phyloP scores from a whole-genome alignment of 2,113 vertebrate species.

The Collichthys lucidus region DNA sequence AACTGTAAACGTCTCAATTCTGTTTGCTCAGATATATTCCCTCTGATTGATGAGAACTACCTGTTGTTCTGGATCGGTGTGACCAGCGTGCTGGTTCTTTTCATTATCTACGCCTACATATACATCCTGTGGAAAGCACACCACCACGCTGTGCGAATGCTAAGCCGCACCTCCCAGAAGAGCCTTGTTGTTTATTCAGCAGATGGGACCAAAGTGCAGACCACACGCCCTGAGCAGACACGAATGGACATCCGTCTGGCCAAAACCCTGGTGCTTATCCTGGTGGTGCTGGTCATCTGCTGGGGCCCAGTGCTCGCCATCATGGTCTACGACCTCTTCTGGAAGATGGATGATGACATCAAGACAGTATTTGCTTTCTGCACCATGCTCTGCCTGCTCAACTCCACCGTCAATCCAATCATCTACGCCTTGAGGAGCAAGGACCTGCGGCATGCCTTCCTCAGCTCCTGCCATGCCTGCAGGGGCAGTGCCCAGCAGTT shows the following conservation, averaged over 20 bases:
- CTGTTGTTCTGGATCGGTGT: conserved; percentile 99
- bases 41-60: conserved; percentile 96
- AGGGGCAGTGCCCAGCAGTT: conserved; percentile 91
- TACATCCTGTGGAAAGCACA: conserved; percentile 99
- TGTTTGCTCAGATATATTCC: conserved; percentile 97
- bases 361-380: conserved; percentile 99
- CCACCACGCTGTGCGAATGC: conserved; percentile 95
- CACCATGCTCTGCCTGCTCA: conserved; percentile 97
- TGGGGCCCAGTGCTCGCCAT: conserved; percentile 98
- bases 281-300: conserved; percentile 97
- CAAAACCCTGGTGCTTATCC: conserved; percentile 98
- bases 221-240: conserved; percentile 93
- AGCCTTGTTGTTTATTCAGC: conserved; percentile 95
- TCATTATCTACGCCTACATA: conserved; percentile 99
- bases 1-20: conserved; percentile 98
- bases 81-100: conserved; percentile 93
- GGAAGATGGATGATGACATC: conserved; percentile 96
- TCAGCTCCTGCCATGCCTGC: conserved; percentile 93
- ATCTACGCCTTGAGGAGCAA: conserved; percentile 99
- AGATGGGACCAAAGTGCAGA: conserved; percentile 95
- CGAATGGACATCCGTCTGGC: conserved; percentile 99
- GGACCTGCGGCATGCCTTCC: conserved; percentile 96
- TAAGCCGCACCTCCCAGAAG: conserved; percentile 96
- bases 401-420: conserved; percentile 98
- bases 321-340: conserved; percentile 99